phyloP scores from a whole-genome alignment of 2,888 invertebrate species.

The Steinernema hermaphroditum region DNA sequence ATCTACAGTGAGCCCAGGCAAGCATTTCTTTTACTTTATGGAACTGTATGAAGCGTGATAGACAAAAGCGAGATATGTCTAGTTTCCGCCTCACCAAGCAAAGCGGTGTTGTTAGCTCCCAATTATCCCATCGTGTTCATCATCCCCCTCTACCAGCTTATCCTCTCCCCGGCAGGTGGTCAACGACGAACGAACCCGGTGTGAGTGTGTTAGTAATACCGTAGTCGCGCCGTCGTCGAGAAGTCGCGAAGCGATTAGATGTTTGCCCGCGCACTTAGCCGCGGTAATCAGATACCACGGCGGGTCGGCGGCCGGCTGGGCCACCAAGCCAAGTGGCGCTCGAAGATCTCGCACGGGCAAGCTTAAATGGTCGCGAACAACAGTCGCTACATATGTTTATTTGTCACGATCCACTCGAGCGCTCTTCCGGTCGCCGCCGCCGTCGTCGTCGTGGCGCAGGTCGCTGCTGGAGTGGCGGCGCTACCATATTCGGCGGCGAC shows the following conservation, averaged over 20 bases:
- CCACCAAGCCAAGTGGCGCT: background rate
- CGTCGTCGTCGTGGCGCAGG: too few relatives aligned
- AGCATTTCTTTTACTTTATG: too few relatives aligned
- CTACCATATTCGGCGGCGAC: conserved; percentile 14
- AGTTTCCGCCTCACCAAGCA: too few relatives aligned
- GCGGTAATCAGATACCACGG: conserved; percentile 23
- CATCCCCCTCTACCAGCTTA: background rate
- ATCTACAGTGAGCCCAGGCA: too few relatives aligned
- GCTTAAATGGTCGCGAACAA: conserved; percentile 28
- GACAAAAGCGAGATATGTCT: too few relatives aligned
- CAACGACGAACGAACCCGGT: background rate
- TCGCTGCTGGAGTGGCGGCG: background rate
- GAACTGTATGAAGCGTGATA: too few relatives aligned
- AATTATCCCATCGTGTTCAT: too few relatives aligned
- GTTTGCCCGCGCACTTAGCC: conserved; percentile 26
- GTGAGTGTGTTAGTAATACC: conserved; percentile 21
- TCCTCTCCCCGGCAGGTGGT: conserved; percentile 4
- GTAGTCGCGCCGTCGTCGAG: background rate
- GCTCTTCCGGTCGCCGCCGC: conserved; percentile 13
- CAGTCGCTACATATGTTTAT: conserved; percentile 26
- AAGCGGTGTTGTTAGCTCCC: too few relatives aligned
- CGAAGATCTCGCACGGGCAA: conserved; percentile 5
- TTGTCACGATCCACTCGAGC: conserved; percentile 23
- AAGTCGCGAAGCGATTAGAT: conserved; percentile 23
- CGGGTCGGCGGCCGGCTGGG: background rate